Conservation (phyloP, 2,888 invertebrate genomes). For the Ectemnius continuus region DNA sequence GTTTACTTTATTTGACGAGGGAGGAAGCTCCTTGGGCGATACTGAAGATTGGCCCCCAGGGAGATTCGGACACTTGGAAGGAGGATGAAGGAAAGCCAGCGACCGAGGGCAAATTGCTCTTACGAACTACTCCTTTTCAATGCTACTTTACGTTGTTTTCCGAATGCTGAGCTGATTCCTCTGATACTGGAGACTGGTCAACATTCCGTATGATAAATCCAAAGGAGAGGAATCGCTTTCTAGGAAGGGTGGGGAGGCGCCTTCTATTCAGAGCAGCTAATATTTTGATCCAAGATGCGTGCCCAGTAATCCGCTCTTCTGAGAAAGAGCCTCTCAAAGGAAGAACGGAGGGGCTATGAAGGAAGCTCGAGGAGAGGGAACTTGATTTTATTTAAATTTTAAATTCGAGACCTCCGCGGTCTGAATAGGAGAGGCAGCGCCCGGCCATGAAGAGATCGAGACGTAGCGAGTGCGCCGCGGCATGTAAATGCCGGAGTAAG, state of each 20-base stretch:
- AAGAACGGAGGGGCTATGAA: constrained; percentile 2
- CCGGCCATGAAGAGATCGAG: neutral
- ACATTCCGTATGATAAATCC: constrained; percentile 36
- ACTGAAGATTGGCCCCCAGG: too few relatives aligned
- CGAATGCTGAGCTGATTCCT: too few relatives aligned
- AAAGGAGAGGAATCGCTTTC: too few relatives aligned
- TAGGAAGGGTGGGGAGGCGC: neutral
- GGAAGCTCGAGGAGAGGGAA: constrained; percentile 5
- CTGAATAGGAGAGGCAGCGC: constrained; percentile 17
- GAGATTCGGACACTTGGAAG: too few relatives aligned
- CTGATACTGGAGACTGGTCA: too few relatives aligned
- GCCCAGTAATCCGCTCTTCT: constrained; percentile 23
- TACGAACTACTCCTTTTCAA: too few relatives aligned
- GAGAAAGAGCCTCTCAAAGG: constrained; percentile 19
- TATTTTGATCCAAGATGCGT: constrained; percentile 54
- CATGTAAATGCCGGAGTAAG: constrained; percentile 18
- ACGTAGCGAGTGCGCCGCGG: neutral
- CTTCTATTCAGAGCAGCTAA: constrained; percentile 45
- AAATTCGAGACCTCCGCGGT: constrained; percentile 27
- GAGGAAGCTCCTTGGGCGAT: too few relatives aligned
- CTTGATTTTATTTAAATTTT: constrained; percentile 46
- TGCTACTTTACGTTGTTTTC: too few relatives aligned
- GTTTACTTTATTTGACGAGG: too few relatives aligned
- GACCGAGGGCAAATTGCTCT: too few relatives aligned
- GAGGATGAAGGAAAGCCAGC: too few relatives aligned